Base-by-base conservation (phyloP, 2,888 invertebrate species). In the Drosophila multiciliata region DNA sequence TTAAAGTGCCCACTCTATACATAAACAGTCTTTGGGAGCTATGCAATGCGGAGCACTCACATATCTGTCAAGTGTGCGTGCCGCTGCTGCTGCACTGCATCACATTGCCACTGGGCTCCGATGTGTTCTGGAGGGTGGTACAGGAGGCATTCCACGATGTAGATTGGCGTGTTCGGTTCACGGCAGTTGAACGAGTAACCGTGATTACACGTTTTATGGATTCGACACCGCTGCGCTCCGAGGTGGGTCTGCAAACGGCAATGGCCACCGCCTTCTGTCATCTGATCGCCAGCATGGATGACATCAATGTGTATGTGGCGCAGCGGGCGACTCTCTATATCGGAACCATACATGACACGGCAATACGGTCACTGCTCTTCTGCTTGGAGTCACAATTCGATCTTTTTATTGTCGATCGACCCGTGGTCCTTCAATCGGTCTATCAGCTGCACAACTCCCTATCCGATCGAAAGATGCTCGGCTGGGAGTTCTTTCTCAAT, bases 321-420 rank as follows among this genome's bases (percentile, higher is more conserved):
- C 99, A 99, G 93, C 94, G 98, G 83, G 96, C 99, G 5, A 97
- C 98, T 1, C 94, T 99, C 3, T 98, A 98, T 92, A 95, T 99
- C 66, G 98, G 99, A 82, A 98, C 98, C 20, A 96, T 99, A 87
- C 98, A 98, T 91, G 97, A 98, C 90, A 95, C 96, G 61, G 97
- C 98, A 60, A 95, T 99, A 48, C 93, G 97, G 96, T 95, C 98
- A 66, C 94, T 99, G 76, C 95, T 98, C 63, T 96, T 97, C 94
- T 99, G 99, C 93, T 94, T 99, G 93, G 99, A 99, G 94, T 97
- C 98, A 0, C 99, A 99, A 94, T 99, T 99, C 94, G 99, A 99
- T 94, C 95, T 97, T 72, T 98, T 99, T 75, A 98, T 99, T 72
- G 96, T 98, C 70, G 99, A 99, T 93, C 95, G 99, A 48, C 98